phyloP scores from a whole-genome alignment of 2,113 vertebrate genomes.

The Rhodinocichla rosea region DNA sequence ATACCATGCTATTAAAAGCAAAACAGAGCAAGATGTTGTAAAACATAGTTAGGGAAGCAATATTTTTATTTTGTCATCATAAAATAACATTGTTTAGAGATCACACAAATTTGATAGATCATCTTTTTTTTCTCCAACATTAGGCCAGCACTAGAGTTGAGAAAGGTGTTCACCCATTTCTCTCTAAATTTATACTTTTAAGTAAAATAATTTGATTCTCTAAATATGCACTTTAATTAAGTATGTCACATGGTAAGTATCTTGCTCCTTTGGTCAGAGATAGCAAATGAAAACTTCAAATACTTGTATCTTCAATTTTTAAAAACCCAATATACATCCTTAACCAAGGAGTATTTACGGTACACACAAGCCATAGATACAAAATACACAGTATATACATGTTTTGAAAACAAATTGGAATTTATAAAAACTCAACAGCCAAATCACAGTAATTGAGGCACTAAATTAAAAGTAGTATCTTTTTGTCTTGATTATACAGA shows the following conservation, averaged over 20 bases:
- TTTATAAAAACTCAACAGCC: slow-evolving; percentile 74
- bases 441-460: slow-evolving; percentile 78
- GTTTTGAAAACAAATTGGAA: slow-evolving; percentile 69
- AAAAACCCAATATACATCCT: slow-evolving; percentile 63
- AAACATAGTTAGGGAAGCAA: slow-evolving; percentile 67
- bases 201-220: slow-evolving; percentile 69
- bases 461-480: slow-evolving; percentile 74
- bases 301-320: slow-evolving; percentile 42
- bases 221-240: slow-evolving; percentile 55
- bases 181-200: slow-evolving; percentile 44
- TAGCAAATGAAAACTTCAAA: slow-evolving; percentile 59
- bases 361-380: slow-evolving; percentile 56
- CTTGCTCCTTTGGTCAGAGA: slow-evolving; percentile 69
- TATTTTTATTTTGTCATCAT: slow-evolving; percentile 73
- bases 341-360: slow-evolving; percentile 60
- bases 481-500: slow-evolving; percentile 68
- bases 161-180: not conserved
- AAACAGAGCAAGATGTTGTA: slow-evolving; percentile 66
- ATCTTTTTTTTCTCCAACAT: slow-evolving; percentile 33
- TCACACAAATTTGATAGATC: slow-evolving; percentile 50
- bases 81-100: slow-evolving; percentile 65
- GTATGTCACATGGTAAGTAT: slow-evolving; percentile 38
- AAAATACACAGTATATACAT: slow-evolving; percentile 65
- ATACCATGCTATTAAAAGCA: slow-evolving; percentile 30
- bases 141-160: slow-evolving; percentile 4